Evolutionary conservation across 2,888 invertebrate genomes (phyloP), one percentile per base, ranked within the genome.

Genomic region (Drosophila percnosoma): DNA sequence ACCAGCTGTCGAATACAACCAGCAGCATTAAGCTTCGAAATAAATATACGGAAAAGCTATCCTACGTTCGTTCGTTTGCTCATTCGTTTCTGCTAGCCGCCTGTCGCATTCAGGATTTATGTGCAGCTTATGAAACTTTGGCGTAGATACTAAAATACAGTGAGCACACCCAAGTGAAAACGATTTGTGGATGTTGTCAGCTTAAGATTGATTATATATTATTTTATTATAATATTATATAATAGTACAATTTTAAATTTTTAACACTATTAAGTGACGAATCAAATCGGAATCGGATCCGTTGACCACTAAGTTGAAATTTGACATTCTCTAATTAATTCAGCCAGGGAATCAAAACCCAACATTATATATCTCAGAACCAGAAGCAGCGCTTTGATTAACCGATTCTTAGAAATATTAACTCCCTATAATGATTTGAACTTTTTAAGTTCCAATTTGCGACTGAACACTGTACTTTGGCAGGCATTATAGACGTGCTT

Each of bases 81-180:
- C 15, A 45, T 53, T 21, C 33, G 51, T 11, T 33, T 53, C 48
- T 71, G 59, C 53, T 38, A 15, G 55, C n/a, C 36, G 51, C 38
- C 77, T 72, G 21, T 45, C 45, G 15, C 68, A 81, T 81, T 75
- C 62, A 66, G 66, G 76, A 80, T 59, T 78, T 75, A 65, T 65
- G 61, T 29, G 60, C 58, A 55, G 85, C 80, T 84, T 83, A 87
- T 73, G 53, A 73, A 88, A 83, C 70, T 87, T 82, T 82, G 71
- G 59, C 62, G 53, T 61, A 78, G 63, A 64, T 68, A 58, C 59
- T 52, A n/a, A 61, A 48, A 54, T 71, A 61, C 49, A 57, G 57
- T 57, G 29, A 15, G 40, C 29, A 4, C 29, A 31, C 29, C 15
- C 21, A n/a, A 42, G 21, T 15, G 29, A 18, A 3, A 8, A 57